A percentile compares a stretch with the other conserved stretches of the same genome.
phyloP scores from a whole-genome alignment of 2,888 invertebrate species.

The Salticus scenicus region DNA sequence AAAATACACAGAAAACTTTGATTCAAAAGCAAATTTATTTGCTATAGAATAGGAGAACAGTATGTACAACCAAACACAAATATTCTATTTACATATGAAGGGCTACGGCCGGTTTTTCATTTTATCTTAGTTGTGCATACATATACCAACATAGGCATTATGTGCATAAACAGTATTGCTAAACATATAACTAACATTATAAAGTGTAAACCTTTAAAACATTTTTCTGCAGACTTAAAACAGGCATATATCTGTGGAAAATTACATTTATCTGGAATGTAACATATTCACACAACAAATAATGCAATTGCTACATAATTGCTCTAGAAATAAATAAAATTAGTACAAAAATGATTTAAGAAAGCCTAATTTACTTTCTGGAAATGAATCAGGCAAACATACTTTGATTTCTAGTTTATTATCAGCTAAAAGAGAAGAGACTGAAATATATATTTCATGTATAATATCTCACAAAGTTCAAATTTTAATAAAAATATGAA shows the following conservation, averaged over 20 bases:
- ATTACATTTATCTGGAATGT: slow-evolving; percentile 3
- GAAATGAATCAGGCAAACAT: neutral
- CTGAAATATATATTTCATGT: no score
- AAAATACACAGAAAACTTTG: neutral
- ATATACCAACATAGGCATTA: slow-evolving; percentile 51
- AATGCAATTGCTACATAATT: neutral
- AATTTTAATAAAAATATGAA: no score
- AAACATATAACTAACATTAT: slow-evolving; percentile 54
- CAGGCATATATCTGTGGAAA: neutral
- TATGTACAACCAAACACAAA: slow-evolving; percentile 62
- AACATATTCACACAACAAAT: neutral
- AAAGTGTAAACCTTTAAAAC: neutral
- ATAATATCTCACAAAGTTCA: no score
- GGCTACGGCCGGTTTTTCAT: slow-evolving; percentile 37
- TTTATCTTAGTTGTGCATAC: slow-evolving; percentile 48
- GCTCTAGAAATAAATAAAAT: neutral
- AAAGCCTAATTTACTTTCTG: no score
- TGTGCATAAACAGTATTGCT: slow-evolving; percentile 54
- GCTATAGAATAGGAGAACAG: slow-evolving; percentile 33
- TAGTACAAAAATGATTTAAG: no score
- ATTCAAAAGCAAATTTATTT: slow-evolving; percentile 55
- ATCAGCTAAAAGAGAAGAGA: no score
- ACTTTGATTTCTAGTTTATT: neutral
- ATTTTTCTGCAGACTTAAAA: neutral
- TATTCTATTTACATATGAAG: slow-evolving; percentile 44